A percentile compares a stretch with the other conserved stretches of the same genome.
Evolutionary conservation across 2,888 invertebrate species (phyloP).

Genomic region (Meiosimyza decipiens): DNA sequence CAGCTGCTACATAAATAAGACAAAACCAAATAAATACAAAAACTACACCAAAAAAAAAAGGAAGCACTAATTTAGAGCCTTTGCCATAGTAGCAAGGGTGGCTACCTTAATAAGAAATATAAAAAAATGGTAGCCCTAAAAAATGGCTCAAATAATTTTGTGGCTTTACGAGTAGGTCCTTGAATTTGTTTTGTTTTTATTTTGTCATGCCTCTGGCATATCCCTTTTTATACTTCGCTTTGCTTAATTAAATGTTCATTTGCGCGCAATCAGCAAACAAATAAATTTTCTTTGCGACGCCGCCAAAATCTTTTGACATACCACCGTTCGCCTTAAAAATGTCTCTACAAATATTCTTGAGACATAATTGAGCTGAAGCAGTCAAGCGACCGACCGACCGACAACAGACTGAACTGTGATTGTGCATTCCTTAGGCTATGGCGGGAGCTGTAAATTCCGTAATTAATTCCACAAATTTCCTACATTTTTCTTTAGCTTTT

Average conservation of each 20-base stretch:
- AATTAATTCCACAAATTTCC: conserved; percentile 12
- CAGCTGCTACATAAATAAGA: neutral
- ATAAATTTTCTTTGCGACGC: conserved; percentile 50
- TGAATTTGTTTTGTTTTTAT: too few species aligned
- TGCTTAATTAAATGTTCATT: conserved; percentile 61
- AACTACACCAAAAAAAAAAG: neutral
- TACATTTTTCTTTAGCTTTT: neutral
- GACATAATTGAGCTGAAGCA: conserved; percentile 17
- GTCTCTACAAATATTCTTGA: neutral
- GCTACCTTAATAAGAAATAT: too few species aligned
- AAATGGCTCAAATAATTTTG: too few species aligned
- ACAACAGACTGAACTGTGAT: neutral
- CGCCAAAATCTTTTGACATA: neutral
- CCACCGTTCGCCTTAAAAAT: neutral
- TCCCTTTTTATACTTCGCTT: conserved; percentile 45
- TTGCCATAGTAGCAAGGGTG: neutral
- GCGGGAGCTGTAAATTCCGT: neutral
- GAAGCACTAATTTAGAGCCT: neutral
- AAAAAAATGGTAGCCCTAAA: too few species aligned
- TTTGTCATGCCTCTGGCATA: too few species aligned
- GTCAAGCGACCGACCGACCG: too few species aligned
- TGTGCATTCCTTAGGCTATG: neutral
- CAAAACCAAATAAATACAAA: neutral
- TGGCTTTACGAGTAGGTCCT: too few species aligned
- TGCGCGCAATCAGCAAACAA: conserved; percentile 60